A percentile compares a stretch with the other conserved stretches of the same genome.
These are phyloP conservation scores for Barbus barbus DNA, from an alignment of 2,113 vertebrate genomes.

Conservation along the genomic window DNA sequence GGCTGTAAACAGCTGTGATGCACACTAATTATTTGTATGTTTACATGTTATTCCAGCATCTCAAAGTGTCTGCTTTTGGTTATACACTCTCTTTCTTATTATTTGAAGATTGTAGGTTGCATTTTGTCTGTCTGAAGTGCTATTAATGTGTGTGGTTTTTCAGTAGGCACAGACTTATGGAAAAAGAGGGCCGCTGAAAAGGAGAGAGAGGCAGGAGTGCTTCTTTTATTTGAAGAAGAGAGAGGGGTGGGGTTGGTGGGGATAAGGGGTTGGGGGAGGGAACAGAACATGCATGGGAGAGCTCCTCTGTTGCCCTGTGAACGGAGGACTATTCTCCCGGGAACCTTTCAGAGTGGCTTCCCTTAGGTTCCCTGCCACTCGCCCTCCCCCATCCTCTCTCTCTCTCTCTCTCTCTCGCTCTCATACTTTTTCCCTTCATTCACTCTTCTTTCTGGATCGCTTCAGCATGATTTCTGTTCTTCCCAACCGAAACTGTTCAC, in stretches of 20 bases:
- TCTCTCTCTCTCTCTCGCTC: constrained; percentile 24
- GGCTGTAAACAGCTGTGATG: constrained; percentile 35
- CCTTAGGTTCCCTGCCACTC: constrained; percentile 69
- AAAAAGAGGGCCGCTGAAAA: constrained; percentile 26
- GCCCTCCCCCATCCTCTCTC: constrained; percentile 58
- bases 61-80: not conserved
- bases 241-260: constrained; percentile 57
- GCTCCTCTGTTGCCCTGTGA: constrained; percentile 77
- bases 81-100: not conserved
- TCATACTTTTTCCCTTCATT: too few species aligned
- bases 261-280: constrained; percentile 62
- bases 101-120: not conserved
- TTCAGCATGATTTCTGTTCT: not conserved
- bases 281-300: constrained; percentile 67
- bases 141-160: not conserved
- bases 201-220: constrained; percentile 37
- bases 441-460: constrained; percentile 5
- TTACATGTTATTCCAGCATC: not conserved
- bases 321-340: constrained; percentile 78
- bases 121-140: not conserved
- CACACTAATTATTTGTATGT: not conserved
- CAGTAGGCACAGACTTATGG: not conserved
- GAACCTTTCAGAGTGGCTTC: constrained; percentile 78
- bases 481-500: not conserved
- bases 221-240: constrained; percentile 53